These are phyloP conservation scores for Rafetus swinhoei DNA, from an alignment of 2,113 vertebrate genomes.

Conservation along the genomic window DNA sequence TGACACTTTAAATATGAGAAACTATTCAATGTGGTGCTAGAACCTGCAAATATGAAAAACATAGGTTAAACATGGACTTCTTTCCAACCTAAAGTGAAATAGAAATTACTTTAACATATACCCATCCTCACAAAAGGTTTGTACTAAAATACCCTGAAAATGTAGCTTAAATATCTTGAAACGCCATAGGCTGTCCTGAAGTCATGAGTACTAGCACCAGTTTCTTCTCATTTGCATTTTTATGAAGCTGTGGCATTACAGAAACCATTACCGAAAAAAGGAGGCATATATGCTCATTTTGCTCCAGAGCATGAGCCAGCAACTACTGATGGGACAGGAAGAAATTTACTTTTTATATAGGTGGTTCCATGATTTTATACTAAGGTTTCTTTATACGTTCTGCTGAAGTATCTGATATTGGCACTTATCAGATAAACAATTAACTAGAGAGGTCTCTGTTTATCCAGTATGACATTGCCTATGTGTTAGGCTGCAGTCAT, in stretches of 20 bases:
- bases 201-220: not conserved
- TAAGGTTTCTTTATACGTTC: not conserved
- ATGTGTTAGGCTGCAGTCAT: not conserved
- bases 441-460: not conserved
- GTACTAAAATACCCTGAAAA: no score
- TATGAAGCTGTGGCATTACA: not conserved
- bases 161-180: not conserved
- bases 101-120: not conserved
- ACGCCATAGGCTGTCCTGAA: not conserved
- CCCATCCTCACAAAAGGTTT: not conserved
- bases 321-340: not conserved
- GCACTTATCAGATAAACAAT: not conserved
- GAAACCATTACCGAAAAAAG: not conserved
- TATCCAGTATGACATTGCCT: not conserved
- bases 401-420: not conserved
- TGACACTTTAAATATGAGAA: not conserved
- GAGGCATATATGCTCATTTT: not conserved
- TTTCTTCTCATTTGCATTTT: not conserved
- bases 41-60: not conserved
- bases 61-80: not conserved
- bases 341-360: not conserved
- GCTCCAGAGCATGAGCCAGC: not conserved
- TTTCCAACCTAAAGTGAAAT: not conserved
- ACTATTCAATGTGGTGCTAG: not conserved
- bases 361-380: not conserved